A percentile compares a stretch with the other conserved stretches of the same genome.
phyloP scores from a whole-genome alignment of 2,888 invertebrate genomes.

The Criorhina ranunculi region DNA sequence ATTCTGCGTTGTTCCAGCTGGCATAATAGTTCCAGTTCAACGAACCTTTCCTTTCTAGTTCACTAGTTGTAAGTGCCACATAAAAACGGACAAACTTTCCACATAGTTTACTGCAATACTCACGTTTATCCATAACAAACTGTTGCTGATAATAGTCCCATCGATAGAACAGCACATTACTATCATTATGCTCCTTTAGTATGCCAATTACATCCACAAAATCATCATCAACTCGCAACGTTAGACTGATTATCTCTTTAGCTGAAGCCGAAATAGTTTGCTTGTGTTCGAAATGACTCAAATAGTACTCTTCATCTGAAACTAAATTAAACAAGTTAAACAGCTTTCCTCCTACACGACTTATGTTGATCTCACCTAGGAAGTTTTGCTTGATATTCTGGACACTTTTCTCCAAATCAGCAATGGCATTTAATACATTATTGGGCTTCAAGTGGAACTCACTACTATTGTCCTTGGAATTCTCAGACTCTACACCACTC shows the following conservation, averaged over 20 bases:
- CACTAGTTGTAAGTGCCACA: no score
- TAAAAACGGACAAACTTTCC: no score
- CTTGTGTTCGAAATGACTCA: slow-evolving; percentile 80
- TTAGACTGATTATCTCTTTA: slow-evolving; percentile 77
- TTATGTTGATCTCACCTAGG: slow-evolving; percentile 69
- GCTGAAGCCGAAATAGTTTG: slow-evolving; percentile 79
- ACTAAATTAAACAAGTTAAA: neutral
- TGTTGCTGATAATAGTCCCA: slow-evolving; percentile 78
- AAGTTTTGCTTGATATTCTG: slow-evolving; percentile 77
- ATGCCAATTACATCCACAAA: slow-evolving; percentile 79
- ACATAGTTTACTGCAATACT: slow-evolving; percentile 77
- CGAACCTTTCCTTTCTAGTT: no score
- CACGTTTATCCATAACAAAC: slow-evolving; percentile 80
- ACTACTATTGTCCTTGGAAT: slow-evolving; percentile 20
- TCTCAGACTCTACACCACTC: slow-evolving; percentile 49
- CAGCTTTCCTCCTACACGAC: neutral
- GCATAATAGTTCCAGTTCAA: no score
- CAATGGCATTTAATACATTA: slow-evolving; percentile 73
- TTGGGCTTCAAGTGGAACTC: slow-evolving; percentile 46
- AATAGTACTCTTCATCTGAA: slow-evolving; percentile 76
- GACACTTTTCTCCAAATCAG: slow-evolving; percentile 67
- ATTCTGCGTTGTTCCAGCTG: no score
- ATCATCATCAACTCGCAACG: slow-evolving; percentile 36
- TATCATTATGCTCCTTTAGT: slow-evolving; percentile 68
- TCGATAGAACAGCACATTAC: slow-evolving; percentile 77